Conservation (phyloP, 2,888 invertebrate genomes). For the Drosophila emarginata region DNA sequence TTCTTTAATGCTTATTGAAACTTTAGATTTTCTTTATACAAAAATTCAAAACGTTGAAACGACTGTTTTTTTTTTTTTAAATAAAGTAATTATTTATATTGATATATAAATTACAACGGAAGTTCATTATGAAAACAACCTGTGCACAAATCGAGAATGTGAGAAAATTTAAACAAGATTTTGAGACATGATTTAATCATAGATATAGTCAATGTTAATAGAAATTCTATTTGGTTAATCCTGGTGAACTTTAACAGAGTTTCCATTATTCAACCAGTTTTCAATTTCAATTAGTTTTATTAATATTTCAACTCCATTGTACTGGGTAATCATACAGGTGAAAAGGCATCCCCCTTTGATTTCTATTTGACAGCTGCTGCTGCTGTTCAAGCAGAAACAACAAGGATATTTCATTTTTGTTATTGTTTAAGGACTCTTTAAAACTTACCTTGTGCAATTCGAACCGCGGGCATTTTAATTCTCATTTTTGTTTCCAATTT, state of each 20-base stretch:
- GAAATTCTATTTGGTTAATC: background rate
- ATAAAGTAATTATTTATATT: too few species aligned
- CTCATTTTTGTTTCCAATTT: slow-evolving; percentile 88
- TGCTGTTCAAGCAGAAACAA: background rate
- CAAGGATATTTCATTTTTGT: background rate
- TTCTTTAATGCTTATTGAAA: too few species aligned
- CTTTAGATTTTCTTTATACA: too few species aligned
- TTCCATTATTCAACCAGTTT: background rate
- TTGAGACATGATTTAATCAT: too few species aligned
- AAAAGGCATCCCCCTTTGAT: background rate
- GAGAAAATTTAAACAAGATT: too few species aligned
- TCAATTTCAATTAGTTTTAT: background rate
- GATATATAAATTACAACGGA: too few species aligned
- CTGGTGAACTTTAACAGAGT: background rate
- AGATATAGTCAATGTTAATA: background rate
- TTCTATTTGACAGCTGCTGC: background rate
- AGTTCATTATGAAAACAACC: too few species aligned
- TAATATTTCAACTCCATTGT: background rate
- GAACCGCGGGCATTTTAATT: slow-evolving; percentile 98
- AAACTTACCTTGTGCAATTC: slow-evolving; percentile 96
- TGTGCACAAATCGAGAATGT: too few species aligned
- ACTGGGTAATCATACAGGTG: background rate
- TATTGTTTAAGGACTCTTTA: background rate
- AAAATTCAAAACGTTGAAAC: too few species aligned
- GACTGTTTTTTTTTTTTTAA: too few species aligned